phyloP scores from a whole-genome alignment of 1,140 invertebrate species.

The Bombus haemorrhoidalis region DNA sequence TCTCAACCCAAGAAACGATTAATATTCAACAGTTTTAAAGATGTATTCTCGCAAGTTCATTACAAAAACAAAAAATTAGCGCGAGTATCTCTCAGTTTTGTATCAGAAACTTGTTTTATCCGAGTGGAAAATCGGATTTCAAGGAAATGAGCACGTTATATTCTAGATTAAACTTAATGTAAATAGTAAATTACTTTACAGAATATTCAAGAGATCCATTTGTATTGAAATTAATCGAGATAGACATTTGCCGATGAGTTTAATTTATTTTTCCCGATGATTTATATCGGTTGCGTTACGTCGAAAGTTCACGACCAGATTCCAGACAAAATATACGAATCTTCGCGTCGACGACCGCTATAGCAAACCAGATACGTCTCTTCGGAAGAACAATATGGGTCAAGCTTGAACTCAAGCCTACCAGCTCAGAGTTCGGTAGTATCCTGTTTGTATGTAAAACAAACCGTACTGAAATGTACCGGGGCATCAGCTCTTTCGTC shows the following conservation, averaged over 20 bases:
- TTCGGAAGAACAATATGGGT: neutral
- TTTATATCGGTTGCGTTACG: neutral
- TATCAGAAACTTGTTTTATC: too few relatives aligned
- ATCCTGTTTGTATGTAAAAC: constrained; percentile 15
- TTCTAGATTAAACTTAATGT: too few relatives aligned
- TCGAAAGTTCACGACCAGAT: neutral
- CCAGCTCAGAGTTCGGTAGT: neutral
- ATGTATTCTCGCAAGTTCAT: too few relatives aligned
- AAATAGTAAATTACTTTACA: too few relatives aligned
- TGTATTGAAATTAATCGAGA: too few relatives aligned
- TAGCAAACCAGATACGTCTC: neutral
- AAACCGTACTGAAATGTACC: neutral
- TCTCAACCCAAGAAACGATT: too few relatives aligned
- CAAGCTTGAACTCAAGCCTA: neutral
- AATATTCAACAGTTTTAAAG: fast-evolving
- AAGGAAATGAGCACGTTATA: too few relatives aligned
- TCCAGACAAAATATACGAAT: neutral
- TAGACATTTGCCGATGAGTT: too few relatives aligned
- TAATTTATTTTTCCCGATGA: neutral
- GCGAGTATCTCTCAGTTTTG: too few relatives aligned
- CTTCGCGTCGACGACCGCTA: neutral
- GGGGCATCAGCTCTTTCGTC: neutral
- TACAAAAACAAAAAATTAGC: too few relatives aligned
- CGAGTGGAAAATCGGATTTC: too few relatives aligned
- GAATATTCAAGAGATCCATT: too few relatives aligned